Conservation (phyloP, 2,113 vertebrate species). For the Triplophysa rosa region DNA sequence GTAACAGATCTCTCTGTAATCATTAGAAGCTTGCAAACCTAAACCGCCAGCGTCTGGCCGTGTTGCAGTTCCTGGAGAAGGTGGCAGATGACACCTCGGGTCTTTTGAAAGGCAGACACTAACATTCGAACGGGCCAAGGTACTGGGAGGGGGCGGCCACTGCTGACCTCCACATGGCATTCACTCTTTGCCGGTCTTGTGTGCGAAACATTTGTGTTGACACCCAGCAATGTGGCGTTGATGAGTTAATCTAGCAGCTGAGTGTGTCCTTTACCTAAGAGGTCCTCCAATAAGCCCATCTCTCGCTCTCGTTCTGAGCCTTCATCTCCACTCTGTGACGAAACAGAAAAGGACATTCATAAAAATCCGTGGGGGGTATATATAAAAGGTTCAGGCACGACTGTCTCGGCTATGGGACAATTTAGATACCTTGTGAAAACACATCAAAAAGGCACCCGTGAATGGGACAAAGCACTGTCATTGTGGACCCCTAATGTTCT, state of each 20-base stretch:
- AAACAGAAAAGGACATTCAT: no score
- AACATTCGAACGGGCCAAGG: constrained; percentile 77
- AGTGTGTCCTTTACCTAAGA: constrained; percentile 76
- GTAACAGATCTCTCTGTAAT: constrained; percentile 45
- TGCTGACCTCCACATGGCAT: constrained; percentile 80
- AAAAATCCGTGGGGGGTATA: neutral
- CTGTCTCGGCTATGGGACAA: constrained; percentile 40
- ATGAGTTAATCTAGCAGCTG: constrained; percentile 86
- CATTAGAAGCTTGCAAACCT: constrained; percentile 54
- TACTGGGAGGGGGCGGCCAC: constrained; percentile 63
- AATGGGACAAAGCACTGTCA: constrained; percentile 17
- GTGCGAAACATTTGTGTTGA: constrained; percentile 82
- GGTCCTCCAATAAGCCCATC: neutral
- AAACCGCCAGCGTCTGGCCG: constrained; percentile 47
- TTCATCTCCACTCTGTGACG: no score
- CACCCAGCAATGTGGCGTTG: constrained; percentile 80
- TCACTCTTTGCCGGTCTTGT: constrained; percentile 78
- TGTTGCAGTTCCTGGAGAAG: constrained; percentile 64
- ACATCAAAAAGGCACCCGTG: constrained; percentile 35
- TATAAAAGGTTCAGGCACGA: constrained; percentile 51
- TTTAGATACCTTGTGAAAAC: constrained; percentile 47
- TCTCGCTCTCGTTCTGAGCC: no score
- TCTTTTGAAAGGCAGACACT: constrained; percentile 74
- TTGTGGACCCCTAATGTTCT: constrained; percentile 13
- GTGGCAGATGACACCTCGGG: constrained; percentile 71